Conservation (phyloP, 1,140 invertebrate species). For the Lethocerus indicus region DNA sequence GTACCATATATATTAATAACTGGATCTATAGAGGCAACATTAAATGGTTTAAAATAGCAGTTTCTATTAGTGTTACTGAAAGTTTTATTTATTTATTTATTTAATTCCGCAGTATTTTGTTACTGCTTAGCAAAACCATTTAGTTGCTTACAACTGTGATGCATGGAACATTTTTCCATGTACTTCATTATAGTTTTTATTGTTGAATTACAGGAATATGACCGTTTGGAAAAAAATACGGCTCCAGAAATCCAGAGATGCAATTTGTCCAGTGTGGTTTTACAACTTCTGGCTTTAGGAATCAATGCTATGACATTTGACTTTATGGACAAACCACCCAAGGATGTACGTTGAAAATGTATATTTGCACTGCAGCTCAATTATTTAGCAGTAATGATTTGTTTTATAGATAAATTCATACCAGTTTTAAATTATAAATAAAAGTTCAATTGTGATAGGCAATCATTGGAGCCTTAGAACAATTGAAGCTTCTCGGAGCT, state of each 20-base stretch:
- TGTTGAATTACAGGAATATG: constrained; percentile 50
- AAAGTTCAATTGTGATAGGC: too few relatives aligned
- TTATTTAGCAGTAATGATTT: too few relatives aligned
- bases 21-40: background rate
- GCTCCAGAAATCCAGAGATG: constrained; percentile 77
- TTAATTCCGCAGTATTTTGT: background rate
- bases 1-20: background rate
- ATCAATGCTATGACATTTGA: constrained; percentile 72
- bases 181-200: background rate
- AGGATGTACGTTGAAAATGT: constrained; percentile 27
- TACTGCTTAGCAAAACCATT: background rate
- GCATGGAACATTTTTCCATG: background rate
- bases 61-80: background rate
- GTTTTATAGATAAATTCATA: too few relatives aligned
- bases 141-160: background rate
- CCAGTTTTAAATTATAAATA: too few relatives aligned
- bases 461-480: constrained; percentile 43
- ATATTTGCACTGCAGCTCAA: background rate
- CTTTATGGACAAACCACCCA: constrained; percentile 75
- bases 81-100: background rate
- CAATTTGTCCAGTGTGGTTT: constrained; percentile 51
- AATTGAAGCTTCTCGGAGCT: constrained; percentile 56
- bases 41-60: background rate
- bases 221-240: constrained; percentile 46
- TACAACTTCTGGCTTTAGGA: constrained; percentile 72